These are phyloP conservation scores for Ophion ellenae DNA, from an alignment of 2,888 invertebrate genomes.

Conservation along the genomic window DNA sequence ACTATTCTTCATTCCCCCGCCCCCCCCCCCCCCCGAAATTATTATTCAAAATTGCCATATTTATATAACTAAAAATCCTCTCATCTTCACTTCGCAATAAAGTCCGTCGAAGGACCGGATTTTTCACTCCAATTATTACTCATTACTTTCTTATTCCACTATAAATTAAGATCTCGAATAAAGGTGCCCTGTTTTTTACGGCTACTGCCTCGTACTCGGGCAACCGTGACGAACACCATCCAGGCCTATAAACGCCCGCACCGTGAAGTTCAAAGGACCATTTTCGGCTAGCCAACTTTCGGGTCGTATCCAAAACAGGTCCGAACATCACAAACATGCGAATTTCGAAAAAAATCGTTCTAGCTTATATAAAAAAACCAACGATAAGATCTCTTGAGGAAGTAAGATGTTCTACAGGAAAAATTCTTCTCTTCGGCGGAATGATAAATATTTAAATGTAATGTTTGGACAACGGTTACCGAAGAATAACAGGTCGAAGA, in stretches of 20 bases:
- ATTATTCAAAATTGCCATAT: too few relatives aligned
- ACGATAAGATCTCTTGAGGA: neutral
- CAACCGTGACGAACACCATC: too few relatives aligned
- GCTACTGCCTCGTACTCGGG: too few relatives aligned
- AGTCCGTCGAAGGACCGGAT: too few relatives aligned
- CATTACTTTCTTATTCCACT: neutral
- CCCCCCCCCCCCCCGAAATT: too few relatives aligned
- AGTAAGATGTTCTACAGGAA: neutral
- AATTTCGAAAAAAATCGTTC: neutral
- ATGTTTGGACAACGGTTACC: neutral
- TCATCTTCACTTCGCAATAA: too few relatives aligned
- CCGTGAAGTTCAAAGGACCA: too few relatives aligned
- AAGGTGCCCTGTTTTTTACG: too few relatives aligned
- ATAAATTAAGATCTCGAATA: too few relatives aligned
- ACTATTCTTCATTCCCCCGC: too few relatives aligned
- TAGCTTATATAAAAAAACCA: neutral
- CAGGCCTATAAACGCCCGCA: neutral
- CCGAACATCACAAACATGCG: neutral
- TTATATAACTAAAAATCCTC: too few relatives aligned
- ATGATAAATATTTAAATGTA: neutral
- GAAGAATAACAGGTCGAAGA: neutral
- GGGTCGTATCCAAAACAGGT: neutral
- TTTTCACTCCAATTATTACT: too few relatives aligned
- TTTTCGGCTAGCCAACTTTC: neutral
- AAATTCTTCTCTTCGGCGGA: neutral